Conservation (phyloP, 35 echinoderm and acorn worm species). For the Lytechinus pictus region DNA sequence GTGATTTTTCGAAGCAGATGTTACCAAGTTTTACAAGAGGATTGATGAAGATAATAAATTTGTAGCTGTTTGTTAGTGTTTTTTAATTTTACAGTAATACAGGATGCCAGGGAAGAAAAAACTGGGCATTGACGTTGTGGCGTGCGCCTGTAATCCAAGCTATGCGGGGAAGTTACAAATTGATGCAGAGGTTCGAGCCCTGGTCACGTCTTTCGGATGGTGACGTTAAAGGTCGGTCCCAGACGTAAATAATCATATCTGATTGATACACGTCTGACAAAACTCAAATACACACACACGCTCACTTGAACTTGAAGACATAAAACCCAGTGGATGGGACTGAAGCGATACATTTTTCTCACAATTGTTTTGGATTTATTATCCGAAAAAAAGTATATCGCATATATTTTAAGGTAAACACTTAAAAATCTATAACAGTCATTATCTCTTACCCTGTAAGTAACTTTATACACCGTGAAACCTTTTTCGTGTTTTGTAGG, state of each 20-base stretch:
- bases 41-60: neutral
- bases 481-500: constrained; percentile 95
- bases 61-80: constrained; percentile 8
- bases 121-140: too few species aligned
- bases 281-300: too few species aligned
- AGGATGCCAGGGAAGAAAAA: constrained; percentile 24
- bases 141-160: too few species aligned
- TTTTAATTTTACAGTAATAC: neutral
- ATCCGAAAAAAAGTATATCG: neutral
- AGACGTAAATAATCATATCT: too few species aligned
- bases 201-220: too few species aligned
- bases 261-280: too few species aligned
- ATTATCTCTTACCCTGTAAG: constrained; percentile 73
- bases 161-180: too few species aligned
- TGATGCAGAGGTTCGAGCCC: too few species aligned
- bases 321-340: neutral
- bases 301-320: too few species aligned
- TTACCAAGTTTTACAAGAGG: neutral
- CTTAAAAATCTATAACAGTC: neutral
- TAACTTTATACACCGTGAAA: constrained; percentile 98
- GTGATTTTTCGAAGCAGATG: neutral
- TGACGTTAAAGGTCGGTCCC: too few species aligned
- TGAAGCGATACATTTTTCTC: neutral
- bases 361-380: neutral
- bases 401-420: neutral